phyloP scores from a whole-genome alignment of 2,888 invertebrate genomes.

The Mechanitis mazaeus region DNA sequence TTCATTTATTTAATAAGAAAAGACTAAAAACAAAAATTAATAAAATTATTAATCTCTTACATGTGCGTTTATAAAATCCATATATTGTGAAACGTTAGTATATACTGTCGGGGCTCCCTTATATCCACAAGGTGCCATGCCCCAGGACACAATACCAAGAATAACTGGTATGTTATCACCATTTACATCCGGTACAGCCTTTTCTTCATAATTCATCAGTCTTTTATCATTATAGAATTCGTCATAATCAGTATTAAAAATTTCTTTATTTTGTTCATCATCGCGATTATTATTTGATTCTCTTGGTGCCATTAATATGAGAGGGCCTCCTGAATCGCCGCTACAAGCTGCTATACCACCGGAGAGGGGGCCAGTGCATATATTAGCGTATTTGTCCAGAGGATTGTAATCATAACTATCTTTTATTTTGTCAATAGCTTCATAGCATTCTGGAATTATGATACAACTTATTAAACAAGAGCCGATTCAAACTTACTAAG shows the following conservation, averaged over 20 bases:
- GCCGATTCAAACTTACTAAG: too few relatives aligned
- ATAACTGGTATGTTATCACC: conserved; percentile 42
- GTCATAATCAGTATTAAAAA: conserved; percentile 24
- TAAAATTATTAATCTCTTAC: conserved; percentile 32
- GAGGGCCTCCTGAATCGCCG: conserved; percentile 77
- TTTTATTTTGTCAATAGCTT: conserved; percentile 53
- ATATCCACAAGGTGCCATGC: conserved; percentile 69
- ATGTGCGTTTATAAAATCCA: conserved; percentile 61
- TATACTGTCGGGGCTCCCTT: conserved; percentile 73
- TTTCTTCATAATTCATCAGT: conserved; percentile 9
- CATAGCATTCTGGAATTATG: conserved; percentile 55
- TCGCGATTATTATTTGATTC: conserved; percentile 18
- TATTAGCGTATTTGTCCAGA: conserved; percentile 57
- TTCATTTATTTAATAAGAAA: conserved; percentile 12
- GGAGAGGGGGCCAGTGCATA: conserved; percentile 72
- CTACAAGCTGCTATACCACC: conserved; percentile 72
- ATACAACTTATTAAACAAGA: conserved; percentile 8
- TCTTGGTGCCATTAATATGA: conserved; percentile 47
- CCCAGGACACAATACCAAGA: conserved; percentile 77
- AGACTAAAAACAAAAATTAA: not conserved
- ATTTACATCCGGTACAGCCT: conserved; percentile 27
- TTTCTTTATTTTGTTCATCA: conserved; percentile 10
- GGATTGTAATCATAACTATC: conserved; percentile 56
- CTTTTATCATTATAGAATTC: conserved; percentile 25
- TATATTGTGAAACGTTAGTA: conserved; percentile 67